Evolutionary conservation across 1,140 invertebrate genomes (phyloP).

Genomic region (Augochlora pura): DNA sequence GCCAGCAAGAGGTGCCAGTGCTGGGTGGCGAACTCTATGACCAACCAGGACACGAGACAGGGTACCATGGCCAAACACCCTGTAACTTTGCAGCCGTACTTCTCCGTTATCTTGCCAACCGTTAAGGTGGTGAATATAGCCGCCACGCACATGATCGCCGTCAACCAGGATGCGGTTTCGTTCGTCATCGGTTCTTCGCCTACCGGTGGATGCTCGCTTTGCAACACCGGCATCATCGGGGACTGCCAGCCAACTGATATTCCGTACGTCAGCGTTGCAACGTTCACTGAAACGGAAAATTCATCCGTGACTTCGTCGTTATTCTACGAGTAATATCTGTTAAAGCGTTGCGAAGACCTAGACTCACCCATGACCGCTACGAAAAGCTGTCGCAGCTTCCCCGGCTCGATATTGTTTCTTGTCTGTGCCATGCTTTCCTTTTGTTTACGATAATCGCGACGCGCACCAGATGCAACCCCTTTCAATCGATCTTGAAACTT

Average conservation of each 20-base stretch:
- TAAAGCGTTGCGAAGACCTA: neutral
- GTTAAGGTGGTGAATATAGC: slow-evolving; percentile 69
- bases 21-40: slow-evolving; percentile 72
- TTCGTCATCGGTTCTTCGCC: slow-evolving; percentile 75
- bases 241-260: slow-evolving; percentile 81
- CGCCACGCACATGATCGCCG: slow-evolving; percentile 71
- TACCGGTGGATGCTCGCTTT: slow-evolving; percentile 72
- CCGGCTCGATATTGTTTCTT: slow-evolving; percentile 48
- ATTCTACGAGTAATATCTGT: neutral
- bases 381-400: slow-evolving; percentile 67
- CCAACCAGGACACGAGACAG: slow-evolving; percentile 67
- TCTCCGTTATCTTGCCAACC: slow-evolving; percentile 70
- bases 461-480: neutral
- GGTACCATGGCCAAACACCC: slow-evolving; percentile 69
- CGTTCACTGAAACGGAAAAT: slow-evolving; percentile 77
- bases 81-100: slow-evolving; percentile 73
- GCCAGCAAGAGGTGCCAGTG: slow-evolving; percentile 67
- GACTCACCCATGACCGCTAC: slow-evolving; percentile 65
- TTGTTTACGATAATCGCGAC: neutral
- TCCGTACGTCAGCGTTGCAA: slow-evolving; percentile 79
- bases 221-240: slow-evolving; percentile 77
- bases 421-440: slow-evolving; percentile 37
- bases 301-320: neutral
- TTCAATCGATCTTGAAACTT: neutral
- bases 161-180: slow-evolving; percentile 79